A percentile compares a stretch with the other conserved stretches of the same genome.
phyloP scores from a whole-genome alignment of 35 echinoderm and acorn worm species.

The Apostichopus japonicus region DNA sequence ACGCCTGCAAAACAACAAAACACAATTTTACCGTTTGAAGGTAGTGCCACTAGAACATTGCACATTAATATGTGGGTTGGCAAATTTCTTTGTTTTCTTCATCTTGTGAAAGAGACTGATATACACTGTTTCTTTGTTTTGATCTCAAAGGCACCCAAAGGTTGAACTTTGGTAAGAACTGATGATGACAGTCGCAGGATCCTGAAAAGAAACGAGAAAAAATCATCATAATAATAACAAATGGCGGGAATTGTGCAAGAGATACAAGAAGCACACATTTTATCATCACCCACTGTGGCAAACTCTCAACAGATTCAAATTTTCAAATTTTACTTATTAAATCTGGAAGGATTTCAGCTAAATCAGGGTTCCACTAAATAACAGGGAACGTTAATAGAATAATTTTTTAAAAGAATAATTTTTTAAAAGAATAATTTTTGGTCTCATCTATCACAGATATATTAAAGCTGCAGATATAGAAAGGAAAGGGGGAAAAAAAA shows the following conservation, averaged over 20 bases:
- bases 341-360: too few species aligned
- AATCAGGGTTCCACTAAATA: too few species aligned
- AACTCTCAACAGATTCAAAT: too few species aligned
- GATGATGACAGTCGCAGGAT: slow-evolving; percentile 36
- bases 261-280: neutral
- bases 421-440: too few species aligned
- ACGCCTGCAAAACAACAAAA: slow-evolving; percentile 22
- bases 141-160: slow-evolving; percentile 62
- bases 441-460: too few species aligned
- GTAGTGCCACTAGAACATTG: slow-evolving; percentile 43
- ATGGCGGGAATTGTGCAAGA: neutral
- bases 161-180: slow-evolving; percentile 63
- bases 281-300: too few species aligned
- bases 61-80: slow-evolving; percentile 42
- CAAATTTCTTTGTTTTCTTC: neutral
- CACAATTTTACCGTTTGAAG: slow-evolving; percentile 31
- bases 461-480: too few species aligned
- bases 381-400: too few species aligned
- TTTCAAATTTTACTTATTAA: too few species aligned
- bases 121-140: slow-evolving; percentile 59
- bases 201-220: neutral
- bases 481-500: too few species aligned
- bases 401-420: too few species aligned
- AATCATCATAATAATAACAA: neutral
- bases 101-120: slow-evolving; percentile 25